These are phyloP conservation scores for Sebastes cheni DNA, from an alignment of 2,797 vertebrate genomes.

Conservation along the genomic window DNA sequence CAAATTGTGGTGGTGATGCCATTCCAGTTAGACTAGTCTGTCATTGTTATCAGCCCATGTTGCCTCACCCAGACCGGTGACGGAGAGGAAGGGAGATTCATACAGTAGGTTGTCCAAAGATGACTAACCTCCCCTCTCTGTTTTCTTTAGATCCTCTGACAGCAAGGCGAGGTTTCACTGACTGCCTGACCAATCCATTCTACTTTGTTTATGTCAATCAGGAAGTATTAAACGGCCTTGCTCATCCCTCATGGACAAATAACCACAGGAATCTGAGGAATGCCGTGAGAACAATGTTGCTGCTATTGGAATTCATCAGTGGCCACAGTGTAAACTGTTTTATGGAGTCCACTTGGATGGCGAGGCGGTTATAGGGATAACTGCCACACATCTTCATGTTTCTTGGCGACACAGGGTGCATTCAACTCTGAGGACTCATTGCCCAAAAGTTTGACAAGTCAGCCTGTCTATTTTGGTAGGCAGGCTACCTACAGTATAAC, in stretches of 20 bases:
- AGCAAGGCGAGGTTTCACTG: neutral
- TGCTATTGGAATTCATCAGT: constrained; percentile 66
- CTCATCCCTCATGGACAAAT: constrained; percentile 72
- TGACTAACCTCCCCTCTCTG: neutral
- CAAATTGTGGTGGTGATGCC: constrained; percentile 14
- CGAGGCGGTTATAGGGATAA: neutral
- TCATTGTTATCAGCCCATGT: constrained; percentile 42
- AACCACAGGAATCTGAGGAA: constrained; percentile 79
- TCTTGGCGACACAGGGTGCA: neutral
- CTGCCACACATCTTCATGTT: neutral
- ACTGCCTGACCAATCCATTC: no score
- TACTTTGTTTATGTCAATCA: constrained; percentile 36
- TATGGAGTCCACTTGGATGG: constrained; percentile 22
- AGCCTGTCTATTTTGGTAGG: neutral
- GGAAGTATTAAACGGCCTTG: constrained; percentile 63
- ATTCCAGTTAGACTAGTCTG: constrained; percentile 26
- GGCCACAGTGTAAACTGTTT: constrained; percentile 54
- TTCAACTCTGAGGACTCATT: neutral
- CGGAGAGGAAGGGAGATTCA: neutral
- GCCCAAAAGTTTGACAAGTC: neutral
- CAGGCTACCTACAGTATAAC: neutral
- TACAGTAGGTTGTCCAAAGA: neutral
- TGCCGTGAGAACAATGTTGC: constrained; percentile 73
- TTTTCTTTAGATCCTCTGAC: neutral
- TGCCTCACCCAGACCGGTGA: constrained; percentile 12